A percentile compares a stretch with the other conserved stretches of the same genome.
Evolutionary conservation across 2,888 invertebrate genomes (phyloP).

Genomic region (Caenorhabditis zanzibari): DNA sequence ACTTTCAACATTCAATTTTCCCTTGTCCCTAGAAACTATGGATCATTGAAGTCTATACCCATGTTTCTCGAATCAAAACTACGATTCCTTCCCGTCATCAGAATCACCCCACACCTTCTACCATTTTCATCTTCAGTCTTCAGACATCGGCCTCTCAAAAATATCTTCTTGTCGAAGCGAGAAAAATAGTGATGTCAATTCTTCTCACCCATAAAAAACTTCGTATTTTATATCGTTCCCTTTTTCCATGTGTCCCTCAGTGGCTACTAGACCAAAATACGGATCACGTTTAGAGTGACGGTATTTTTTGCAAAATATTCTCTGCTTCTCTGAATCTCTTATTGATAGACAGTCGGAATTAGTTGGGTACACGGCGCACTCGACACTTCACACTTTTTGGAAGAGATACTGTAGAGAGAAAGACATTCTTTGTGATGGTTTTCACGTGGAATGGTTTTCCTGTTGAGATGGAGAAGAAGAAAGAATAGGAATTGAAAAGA

Average conservation of each 20-base stretch:
- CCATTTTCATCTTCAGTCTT: background rate
- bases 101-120: slow-evolving; percentile 11
- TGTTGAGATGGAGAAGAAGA: background rate
- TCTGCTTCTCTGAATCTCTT: background rate
- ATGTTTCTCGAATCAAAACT: slow-evolving; percentile 17
- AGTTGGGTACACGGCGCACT: slow-evolving; percentile 34
- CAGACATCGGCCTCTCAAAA: background rate
- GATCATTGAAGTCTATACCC: background rate
- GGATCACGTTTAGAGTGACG: slow-evolving; percentile 8
- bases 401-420: slow-evolving; percentile 7
- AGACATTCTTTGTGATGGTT: slow-evolving; percentile 14
- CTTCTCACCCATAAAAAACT: slow-evolving; percentile 14
- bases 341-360: slow-evolving; percentile 19
- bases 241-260: background rate
- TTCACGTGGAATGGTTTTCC: slow-evolving; percentile 12
- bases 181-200: slow-evolving; percentile 37
- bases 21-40: too few species aligned
- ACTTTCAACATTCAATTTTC: background rate
- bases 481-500: background rate
- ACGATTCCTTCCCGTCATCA: slow-evolving; percentile 10
- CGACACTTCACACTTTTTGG: slow-evolving; percentile 26
- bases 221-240: slow-evolving; percentile 7
- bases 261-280: slow-evolving; percentile 29
- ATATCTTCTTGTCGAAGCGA: background rate
- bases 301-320: background rate